These are phyloP conservation scores for Caenorhabditis uteleia DNA, from an alignment of 2,888 invertebrate genomes.

Conservation along the genomic window DNA sequence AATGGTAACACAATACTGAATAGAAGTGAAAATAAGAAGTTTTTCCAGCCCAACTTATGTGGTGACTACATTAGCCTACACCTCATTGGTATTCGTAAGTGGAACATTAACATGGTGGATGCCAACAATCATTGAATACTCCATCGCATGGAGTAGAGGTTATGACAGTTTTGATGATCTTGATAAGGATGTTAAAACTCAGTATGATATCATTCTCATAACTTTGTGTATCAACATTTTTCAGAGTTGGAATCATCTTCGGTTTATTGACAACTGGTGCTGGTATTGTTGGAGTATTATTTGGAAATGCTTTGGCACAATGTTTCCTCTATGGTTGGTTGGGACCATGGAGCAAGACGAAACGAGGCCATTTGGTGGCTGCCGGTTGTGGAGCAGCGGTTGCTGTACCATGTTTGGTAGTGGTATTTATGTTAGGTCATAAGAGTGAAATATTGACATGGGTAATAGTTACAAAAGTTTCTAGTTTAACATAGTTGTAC, in stretches of 20 bases:
- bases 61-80: slow-evolving; percentile 90
- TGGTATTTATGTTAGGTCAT: slow-evolving; percentile 33
- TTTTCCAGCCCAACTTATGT: slow-evolving; percentile 82
- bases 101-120: slow-evolving; percentile 79
- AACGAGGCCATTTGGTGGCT: slow-evolving; percentile 71
- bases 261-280: slow-evolving; percentile 90
- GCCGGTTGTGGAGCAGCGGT: slow-evolving; percentile 81
- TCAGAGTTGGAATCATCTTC: slow-evolving; percentile 79
- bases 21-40: neutral
- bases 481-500: neutral
- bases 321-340: slow-evolving; percentile 31
- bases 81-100: slow-evolving; percentile 94
- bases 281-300: slow-evolving; percentile 88
- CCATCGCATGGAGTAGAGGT: slow-evolving; percentile 39
- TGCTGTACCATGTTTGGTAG: slow-evolving; percentile 77
- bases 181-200: slow-evolving; percentile 10
- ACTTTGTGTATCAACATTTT: neutral
- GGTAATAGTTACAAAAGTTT: slow-evolving; percentile 74
- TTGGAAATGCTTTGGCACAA: slow-evolving; percentile 81
- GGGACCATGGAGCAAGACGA: slow-evolving; percentile 31
- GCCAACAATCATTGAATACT: slow-evolving; percentile 57
- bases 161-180: slow-evolving; percentile 19
- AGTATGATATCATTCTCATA: slow-evolving; percentile 4
- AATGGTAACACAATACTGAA: slow-evolving; percentile 17
- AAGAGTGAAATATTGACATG: slow-evolving; percentile 70